Evolutionary conservation across 2,888 invertebrate species (phyloP).

Genomic region (Hofmannophila pseudospretella): DNA sequence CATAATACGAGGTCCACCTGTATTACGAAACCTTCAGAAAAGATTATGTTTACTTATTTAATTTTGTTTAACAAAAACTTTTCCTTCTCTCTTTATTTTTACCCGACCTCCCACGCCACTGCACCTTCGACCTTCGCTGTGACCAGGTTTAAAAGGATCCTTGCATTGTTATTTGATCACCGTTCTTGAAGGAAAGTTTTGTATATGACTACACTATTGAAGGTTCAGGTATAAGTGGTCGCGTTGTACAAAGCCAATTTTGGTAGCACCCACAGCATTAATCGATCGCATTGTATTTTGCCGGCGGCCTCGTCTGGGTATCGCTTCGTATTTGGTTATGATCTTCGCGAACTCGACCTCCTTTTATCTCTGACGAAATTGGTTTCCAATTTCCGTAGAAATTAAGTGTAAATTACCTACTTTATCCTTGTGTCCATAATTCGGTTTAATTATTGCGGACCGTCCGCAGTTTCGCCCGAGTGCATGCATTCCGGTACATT

Average conservation of each 20-base stretch:
- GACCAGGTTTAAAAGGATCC: not conserved
- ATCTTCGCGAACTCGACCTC: constrained; percentile 16
- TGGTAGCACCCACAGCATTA: constrained; percentile 50
- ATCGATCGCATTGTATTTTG: constrained; percentile 53
- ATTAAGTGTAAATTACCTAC: not conserved
- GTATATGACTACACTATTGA: constrained; percentile 13
- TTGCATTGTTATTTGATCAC: not conserved
- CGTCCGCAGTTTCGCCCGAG: no score
- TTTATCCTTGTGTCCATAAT: not conserved
- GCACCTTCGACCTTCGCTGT: constrained; percentile 23
- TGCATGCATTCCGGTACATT: no score
- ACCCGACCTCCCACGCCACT: constrained; percentile 28
- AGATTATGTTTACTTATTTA: constrained; percentile 12
- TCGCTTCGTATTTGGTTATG: constrained; percentile 53
- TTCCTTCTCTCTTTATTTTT: constrained; percentile 28
- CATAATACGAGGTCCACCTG: constrained; percentile 24
- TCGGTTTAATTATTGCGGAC: not conserved
- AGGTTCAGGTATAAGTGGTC: constrained; percentile 29
- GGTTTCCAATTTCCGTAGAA: constrained; percentile 6
- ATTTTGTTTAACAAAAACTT: constrained; percentile 18
- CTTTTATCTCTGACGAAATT: constrained; percentile 1
- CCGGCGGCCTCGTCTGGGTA: constrained; percentile 42
- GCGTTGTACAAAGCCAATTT: constrained; percentile 49
- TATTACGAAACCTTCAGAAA: constrained; percentile 24
- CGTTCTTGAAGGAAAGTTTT: constrained; percentile 12